Percentiles rank a stretch among this genome's conserved stretches.
Evolutionary conservation across 2,797 vertebrate genomes (phyloP).

Genomic region (Fratercula arctica): DNA sequence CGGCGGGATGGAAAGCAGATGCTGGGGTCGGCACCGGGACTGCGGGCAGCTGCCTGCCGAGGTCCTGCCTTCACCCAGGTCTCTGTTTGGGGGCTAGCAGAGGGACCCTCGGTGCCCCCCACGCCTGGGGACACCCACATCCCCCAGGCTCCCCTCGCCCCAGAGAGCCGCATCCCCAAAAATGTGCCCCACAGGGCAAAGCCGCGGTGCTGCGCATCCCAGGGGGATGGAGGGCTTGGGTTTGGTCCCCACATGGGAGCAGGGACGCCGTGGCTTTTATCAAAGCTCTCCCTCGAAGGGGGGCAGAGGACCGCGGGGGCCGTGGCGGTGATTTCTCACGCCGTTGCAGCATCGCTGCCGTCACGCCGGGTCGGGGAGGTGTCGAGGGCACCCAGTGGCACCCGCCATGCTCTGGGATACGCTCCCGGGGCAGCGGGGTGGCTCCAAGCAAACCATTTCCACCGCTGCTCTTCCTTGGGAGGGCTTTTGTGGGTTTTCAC

Average conservation of each 20-base stretch:
- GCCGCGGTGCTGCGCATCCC: neutral
- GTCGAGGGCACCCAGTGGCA: neutral
- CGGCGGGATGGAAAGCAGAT: neutral
- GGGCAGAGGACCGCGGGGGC: neutral
- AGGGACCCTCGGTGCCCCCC: neutral
- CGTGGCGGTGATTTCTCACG: neutral
- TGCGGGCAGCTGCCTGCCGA: neutral
- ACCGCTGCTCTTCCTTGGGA: neutral
- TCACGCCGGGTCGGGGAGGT: neutral
- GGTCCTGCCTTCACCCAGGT: neutral
- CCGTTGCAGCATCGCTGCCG: fast-evolving
- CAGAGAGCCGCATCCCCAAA: neutral
- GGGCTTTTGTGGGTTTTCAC: neutral
- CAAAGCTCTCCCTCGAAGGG: no score
- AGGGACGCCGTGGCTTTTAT: no score
- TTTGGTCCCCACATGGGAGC: no score
- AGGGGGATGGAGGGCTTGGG: neutral
- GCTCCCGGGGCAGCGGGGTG: neutral
- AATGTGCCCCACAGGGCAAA: fast-evolving
- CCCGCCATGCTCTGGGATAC: neutral
- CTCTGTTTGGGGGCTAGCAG: fast-evolving
- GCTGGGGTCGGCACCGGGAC: neutral
- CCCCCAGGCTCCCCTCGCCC: neutral
- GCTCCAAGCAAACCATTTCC: neutral
- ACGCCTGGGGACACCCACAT: neutral